phyloP scores from a whole-genome alignment of 2,113 vertebrate genomes.

The Podilymbus podiceps region DNA sequence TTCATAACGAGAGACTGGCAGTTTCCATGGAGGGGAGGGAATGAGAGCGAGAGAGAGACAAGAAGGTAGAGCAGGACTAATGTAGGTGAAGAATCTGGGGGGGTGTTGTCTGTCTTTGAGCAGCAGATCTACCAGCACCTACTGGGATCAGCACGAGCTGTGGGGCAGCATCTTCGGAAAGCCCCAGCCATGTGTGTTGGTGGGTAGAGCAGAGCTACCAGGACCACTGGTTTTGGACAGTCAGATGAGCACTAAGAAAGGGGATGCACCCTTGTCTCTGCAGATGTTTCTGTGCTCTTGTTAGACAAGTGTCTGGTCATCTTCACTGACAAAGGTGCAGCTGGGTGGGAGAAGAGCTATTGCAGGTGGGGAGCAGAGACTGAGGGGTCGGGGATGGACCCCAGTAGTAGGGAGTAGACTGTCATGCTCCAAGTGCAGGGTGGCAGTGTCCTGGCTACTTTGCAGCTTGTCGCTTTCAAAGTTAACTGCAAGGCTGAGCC shows the following conservation, averaged over 20 bases:
- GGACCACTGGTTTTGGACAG: rapidly evolving
- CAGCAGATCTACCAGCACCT: not conserved
- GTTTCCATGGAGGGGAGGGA: constrained; percentile 24
- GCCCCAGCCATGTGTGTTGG: rapidly evolving
- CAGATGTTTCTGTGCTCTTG: not conserved
- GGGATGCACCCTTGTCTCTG: not conserved
- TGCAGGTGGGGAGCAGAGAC: not conserved
- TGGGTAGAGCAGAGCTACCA: not conserved
- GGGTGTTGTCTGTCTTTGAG: not conserved
- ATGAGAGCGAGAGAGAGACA: not conserved
- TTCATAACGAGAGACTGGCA: not conserved
- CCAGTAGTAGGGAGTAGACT: not conserved
- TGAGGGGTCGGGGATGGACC: not conserved
- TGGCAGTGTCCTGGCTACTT: not conserved
- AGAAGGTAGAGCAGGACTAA: not conserved
- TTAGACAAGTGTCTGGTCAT: rapidly evolving
- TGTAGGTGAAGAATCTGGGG: not conserved
- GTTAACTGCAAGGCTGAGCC: not conserved
- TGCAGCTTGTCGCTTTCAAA: not conserved
- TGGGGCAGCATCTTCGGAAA: not conserved
- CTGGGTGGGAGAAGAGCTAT: not conserved
- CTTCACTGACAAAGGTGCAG: rapidly evolving
- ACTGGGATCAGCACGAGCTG: not conserved
- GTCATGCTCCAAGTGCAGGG: not conserved
- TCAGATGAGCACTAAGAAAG: not conserved